Evolutionary conservation across 2,888 invertebrate species (phyloP).

Genomic region (Andricus quercusramuli): DNA sequence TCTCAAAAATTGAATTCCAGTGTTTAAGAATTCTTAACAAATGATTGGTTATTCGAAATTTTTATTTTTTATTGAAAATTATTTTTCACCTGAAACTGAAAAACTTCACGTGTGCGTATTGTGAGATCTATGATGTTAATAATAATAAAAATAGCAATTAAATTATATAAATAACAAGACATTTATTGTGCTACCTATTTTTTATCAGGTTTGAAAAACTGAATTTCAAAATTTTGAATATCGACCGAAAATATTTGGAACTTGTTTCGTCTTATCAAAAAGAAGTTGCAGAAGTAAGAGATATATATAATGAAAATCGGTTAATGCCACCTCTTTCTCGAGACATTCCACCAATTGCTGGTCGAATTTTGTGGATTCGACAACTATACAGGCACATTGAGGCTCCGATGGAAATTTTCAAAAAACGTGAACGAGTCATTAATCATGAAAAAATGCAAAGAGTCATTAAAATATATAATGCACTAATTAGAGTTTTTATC

Average conservation of each 20-base stretch:
- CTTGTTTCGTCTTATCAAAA: slow-evolving; percentile 84
- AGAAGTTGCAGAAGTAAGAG: slow-evolving; percentile 86
- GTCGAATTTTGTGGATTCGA: slow-evolving; percentile 91
- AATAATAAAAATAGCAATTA: too few relatives aligned
- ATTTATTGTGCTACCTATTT: background rate
- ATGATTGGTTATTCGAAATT: too few relatives aligned
- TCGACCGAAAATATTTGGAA: slow-evolving; percentile 88
- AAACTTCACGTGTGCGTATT: too few relatives aligned
- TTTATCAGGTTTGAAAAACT: slow-evolving; percentile 85
- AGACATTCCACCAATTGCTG: slow-evolving; percentile 89
- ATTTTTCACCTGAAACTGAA: too few relatives aligned
- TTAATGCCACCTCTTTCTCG: slow-evolving; percentile 86
- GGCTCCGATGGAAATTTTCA: slow-evolving; percentile 85
- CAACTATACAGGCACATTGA: slow-evolving; percentile 87
- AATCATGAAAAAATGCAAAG: slow-evolving; percentile 85
- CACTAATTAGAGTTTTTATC: slow-evolving; percentile 87
- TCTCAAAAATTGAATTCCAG: too few relatives aligned
- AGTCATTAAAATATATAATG: slow-evolving; percentile 89
- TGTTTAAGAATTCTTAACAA: too few relatives aligned
- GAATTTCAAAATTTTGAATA: slow-evolving; percentile 85
- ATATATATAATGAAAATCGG: slow-evolving; percentile 89
- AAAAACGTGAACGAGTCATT: slow-evolving; percentile 79
- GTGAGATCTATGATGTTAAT: too few relatives aligned
- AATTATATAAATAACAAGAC: too few relatives aligned
- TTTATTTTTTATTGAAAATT: too few relatives aligned